Evolutionary conservation across 1,140 invertebrate genomes (phyloP).

Genomic region (Halotydeus destructor): DNA sequence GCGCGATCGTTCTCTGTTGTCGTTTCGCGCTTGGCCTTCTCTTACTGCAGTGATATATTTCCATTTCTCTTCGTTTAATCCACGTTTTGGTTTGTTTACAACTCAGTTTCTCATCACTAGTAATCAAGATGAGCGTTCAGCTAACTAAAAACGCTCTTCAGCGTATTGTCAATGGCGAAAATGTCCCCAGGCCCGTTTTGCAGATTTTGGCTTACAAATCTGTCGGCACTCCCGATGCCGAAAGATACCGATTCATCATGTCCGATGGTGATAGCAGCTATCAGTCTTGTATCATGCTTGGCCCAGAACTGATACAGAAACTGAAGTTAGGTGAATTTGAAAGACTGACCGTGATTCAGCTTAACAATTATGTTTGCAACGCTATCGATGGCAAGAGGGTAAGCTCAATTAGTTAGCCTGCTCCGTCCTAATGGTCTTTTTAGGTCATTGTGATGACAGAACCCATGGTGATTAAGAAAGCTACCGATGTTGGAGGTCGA

Average conservation of each 20-base stretch:
- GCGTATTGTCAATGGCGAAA: not conserved
- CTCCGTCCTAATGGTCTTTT: conserved; percentile 15
- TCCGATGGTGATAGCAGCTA: not conserved
- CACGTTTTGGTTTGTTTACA: too few relatives aligned
- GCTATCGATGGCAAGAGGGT: not conserved
- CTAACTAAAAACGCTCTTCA: conserved; percentile 2
- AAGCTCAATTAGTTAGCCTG: not conserved
- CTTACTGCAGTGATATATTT: too few relatives aligned
- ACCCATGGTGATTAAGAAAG: conserved; percentile 45
- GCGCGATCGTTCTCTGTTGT: too few relatives aligned
- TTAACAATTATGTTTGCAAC: not conserved
- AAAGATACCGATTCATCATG: conserved; percentile 4
- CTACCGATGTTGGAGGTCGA: conserved; percentile 42
- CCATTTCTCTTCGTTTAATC: too few relatives aligned
- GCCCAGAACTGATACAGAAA: not conserved
- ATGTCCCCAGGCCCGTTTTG: not conserved
- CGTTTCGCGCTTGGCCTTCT: too few relatives aligned
- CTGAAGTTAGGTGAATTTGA: conserved; percentile 6
- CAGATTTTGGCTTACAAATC: conserved; percentile 6
- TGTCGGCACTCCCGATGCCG: not conserved
- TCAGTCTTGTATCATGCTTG: conserved; percentile 3
- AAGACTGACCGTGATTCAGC: not conserved
- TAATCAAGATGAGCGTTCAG: too few relatives aligned
- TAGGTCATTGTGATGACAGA: conserved; percentile 60
- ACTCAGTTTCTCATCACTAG: too few relatives aligned